phyloP scores from a whole-genome alignment of 2,797 vertebrate genomes.

The Acropternis orthonyx region DNA sequence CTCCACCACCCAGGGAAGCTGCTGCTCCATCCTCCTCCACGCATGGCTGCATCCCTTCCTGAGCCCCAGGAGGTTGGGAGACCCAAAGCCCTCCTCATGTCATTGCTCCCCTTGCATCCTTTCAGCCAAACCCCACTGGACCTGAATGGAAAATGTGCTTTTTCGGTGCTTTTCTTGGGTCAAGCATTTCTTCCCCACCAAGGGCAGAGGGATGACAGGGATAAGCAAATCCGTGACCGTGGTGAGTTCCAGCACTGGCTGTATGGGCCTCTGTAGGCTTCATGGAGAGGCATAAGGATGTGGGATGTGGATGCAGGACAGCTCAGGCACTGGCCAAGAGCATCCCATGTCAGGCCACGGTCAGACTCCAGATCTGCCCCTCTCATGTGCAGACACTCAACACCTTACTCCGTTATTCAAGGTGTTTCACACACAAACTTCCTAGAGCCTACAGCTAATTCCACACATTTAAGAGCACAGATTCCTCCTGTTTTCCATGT shows the following conservation, averaged over 20 bases:
- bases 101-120: background rate
- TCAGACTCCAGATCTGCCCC: background rate
- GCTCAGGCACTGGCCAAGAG: background rate
- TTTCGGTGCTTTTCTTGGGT: background rate
- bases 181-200: background rate
- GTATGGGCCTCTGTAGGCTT: background rate
- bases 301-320: background rate
- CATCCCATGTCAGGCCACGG: background rate
- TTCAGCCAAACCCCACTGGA: background rate
- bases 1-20: background rate
- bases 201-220: background rate
- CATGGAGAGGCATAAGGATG: background rate
- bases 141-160: rapidly evolving
- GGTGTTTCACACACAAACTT: background rate
- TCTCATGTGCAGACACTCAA: background rate
- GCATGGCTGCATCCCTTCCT: background rate
- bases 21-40: background rate
- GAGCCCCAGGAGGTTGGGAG: background rate
- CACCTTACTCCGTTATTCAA: background rate
- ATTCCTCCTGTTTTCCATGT: background rate
- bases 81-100: background rate
- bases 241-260: rapidly evolving
- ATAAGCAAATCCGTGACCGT: background rate
- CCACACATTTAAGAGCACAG: background rate
- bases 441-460: background rate